Evolutionary conservation across 1,140 invertebrate genomes (phyloP).

Genomic region (Holcopasites calliopsidis): DNA sequence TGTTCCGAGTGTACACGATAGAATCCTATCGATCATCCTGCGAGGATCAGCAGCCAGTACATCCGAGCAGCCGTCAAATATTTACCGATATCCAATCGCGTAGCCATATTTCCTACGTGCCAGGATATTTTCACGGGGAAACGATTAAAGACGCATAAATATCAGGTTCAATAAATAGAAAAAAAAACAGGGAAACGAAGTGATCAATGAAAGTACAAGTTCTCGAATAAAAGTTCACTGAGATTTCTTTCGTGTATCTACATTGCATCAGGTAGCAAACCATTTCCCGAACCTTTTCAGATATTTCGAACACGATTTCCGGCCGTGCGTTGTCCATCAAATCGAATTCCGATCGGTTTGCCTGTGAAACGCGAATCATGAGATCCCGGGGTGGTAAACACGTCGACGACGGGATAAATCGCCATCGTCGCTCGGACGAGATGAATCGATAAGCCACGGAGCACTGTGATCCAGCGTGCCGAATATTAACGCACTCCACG

Average conservation of each 20-base stretch:
- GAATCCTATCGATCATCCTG: neutral
- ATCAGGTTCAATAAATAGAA: no score
- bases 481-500: conserved; percentile 40
- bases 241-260: no score
- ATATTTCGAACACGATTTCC: neutral
- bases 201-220: no score
- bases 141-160: conserved; percentile 34
- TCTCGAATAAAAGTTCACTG: no score
- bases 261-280: no score
- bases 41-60: neutral
- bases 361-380: conserved; percentile 56
- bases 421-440: conserved; percentile 54
- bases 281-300: no score
- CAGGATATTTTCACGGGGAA: conserved; percentile 8
- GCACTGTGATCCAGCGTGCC: conserved; percentile 39
- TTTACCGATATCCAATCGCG: conserved; percentile 11
- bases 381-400: no score
- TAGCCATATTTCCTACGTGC: neutral
- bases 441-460: conserved; percentile 61
- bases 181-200: no score
- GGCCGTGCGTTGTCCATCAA: conserved; percentile 10
- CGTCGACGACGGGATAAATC: no score
- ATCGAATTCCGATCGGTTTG: conserved; percentile 49
- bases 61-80: no score
- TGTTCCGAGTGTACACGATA: no score